Conservation (phyloP, 2,888 invertebrate species). For the Cheilosia scutellata region DNA sequence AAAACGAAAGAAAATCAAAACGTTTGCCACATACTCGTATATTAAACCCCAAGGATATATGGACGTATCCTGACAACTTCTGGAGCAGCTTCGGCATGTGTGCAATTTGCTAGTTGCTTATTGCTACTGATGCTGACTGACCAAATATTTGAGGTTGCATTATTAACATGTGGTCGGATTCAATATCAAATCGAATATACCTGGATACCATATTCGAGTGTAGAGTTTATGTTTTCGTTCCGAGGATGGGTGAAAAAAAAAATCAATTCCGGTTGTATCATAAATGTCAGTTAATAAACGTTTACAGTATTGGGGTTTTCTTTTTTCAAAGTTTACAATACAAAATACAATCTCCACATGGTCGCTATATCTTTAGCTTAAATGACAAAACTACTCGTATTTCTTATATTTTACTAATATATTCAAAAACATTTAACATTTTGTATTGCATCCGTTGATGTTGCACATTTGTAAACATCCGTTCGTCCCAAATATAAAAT, state of each 20-base stretch:
- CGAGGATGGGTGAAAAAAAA: constrained; percentile 9
- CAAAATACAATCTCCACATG: too few species aligned
- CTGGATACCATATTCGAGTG: neutral
- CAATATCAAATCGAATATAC: constrained; percentile 37
- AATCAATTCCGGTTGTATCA: neutral
- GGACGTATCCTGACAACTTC: constrained; percentile 12
- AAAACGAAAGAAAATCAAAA: constrained; percentile 1
- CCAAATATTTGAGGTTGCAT: constrained; percentile 67
- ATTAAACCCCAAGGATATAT: constrained; percentile 29
- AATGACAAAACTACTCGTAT: too few species aligned
- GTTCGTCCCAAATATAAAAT: too few species aligned
- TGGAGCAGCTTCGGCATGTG: constrained; percentile 12
- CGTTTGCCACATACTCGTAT: neutral
- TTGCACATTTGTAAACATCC: too few species aligned
- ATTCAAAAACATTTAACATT: too few species aligned
- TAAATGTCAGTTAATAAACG: too few species aligned
- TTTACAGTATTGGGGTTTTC: too few species aligned
- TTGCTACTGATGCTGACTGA: constrained; percentile 49
- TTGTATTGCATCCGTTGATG: too few species aligned
- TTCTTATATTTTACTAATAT: too few species aligned
- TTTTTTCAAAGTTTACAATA: too few species aligned
- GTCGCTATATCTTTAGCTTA: too few species aligned
- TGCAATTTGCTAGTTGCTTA: constrained; percentile 27
- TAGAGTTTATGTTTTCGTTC: neutral
- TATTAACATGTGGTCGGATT: constrained; percentile 59